Evolutionary conservation across 2,888 invertebrate species (phyloP).

Genomic region (Schizotus pectinicornis): DNA sequence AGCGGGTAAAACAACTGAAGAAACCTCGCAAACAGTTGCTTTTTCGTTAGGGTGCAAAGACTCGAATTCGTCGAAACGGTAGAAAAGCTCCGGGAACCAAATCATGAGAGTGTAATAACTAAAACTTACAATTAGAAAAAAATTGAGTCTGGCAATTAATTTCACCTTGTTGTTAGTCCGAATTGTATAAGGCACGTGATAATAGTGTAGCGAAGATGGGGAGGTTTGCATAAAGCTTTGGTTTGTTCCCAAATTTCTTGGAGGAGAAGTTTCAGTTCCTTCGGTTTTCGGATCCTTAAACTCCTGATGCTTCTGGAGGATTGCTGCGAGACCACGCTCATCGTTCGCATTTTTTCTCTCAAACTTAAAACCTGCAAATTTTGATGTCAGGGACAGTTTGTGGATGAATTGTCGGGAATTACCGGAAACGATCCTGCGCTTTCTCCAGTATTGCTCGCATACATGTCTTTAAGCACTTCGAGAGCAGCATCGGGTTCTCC

Average conservation of each 20-base stretch:
- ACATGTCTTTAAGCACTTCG: constrained; percentile 71
- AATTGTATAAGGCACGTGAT: constrained; percentile 83
- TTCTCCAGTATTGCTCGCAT: constrained; percentile 74
- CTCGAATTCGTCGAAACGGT: constrained; percentile 81
- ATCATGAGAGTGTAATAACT: constrained; percentile 92
- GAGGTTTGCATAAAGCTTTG: constrained; percentile 74
- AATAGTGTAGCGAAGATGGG: constrained; percentile 76
- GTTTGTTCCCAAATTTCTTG: constrained; percentile 78
- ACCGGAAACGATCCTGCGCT: constrained; percentile 75
- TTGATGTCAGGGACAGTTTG: no score
- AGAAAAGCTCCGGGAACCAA: constrained; percentile 91
- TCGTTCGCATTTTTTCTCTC: constrained; percentile 70
- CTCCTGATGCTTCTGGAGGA: constrained; percentile 72
- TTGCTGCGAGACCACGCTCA: constrained; percentile 68
- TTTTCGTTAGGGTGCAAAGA: constrained; percentile 67
- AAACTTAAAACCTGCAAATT: constrained; percentile 70
- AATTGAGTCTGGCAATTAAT: neutral
- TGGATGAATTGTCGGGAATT: no score
- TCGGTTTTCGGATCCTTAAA: constrained; percentile 73
- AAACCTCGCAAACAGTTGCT: constrained; percentile 80
- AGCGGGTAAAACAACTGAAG: constrained; percentile 65
- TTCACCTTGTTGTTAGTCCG: constrained; percentile 77
- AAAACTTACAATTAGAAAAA: constrained; percentile 40
- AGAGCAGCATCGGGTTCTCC: constrained; percentile 80
- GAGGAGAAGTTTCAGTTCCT: constrained; percentile 72